Base-by-base conservation (phyloP, 2,113 vertebrate species). In the Aegithalos caudatus region DNA sequence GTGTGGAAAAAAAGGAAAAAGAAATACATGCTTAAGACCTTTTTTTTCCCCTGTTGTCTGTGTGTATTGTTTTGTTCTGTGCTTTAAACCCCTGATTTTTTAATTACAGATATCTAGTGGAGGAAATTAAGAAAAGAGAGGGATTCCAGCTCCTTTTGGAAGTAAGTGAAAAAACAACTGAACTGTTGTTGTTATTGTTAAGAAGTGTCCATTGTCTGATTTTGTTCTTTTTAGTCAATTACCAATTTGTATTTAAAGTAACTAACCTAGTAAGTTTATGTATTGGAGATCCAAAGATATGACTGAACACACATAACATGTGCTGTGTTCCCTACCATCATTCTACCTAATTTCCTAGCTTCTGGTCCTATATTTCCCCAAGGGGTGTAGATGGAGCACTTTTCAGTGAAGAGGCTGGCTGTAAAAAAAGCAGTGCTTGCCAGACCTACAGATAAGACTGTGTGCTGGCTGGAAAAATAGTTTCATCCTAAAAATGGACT, bases 71-170 rank as follows among this genome's bases (percentile, higher is more conserved):
- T 78, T 51, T 82, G 37, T 88, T 88, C 47, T 14, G 16, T 40
- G 48, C 64, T 73, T 81, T 94, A 87, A 94, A 93, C 5, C 7
- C 6, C 48, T 66, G 17, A 45, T 24, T 91, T 93, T 96, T 97
- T 60, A 66, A 96, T 97, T 97, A 57, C 92, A 98, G 98, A 42
- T 98, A 98, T 64, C 94, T 98, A 25, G 98, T 97, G 80, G 98
- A 98, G 11, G 98, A 98, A 97, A 98, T 98, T 81, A 98, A 98
- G 97, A 98, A 98, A 64, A 98, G 97, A 97, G 97, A 98, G 58
- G 98, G 98, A 58, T 98, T 98, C 89, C 97, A 92, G 67, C 96
- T 98, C 90, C 93, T 99, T 76, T 87, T 98, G 81, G 98, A 99
- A 95, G 98, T 98, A 95, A 96, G 96, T 93, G 37, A 92, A 65